Conservation (phyloP, 2,797 vertebrate species). For the Microctenopoma stevenorrisi region DNA sequence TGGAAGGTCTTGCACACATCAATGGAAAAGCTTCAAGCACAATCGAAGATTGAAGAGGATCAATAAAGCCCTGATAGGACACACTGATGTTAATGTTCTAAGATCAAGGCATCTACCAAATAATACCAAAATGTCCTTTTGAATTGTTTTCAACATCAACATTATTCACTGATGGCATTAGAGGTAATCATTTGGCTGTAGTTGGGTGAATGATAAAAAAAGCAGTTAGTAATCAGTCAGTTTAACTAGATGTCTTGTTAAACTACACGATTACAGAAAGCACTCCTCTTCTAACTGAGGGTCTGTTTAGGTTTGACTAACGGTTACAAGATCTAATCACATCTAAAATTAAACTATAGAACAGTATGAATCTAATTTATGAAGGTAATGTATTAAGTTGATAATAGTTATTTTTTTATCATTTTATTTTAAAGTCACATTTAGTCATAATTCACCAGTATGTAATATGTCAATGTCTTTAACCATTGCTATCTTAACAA, state of each 20-base stretch:
- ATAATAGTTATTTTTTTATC: too few relatives aligned
- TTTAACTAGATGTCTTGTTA: too few relatives aligned
- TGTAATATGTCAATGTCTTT: conserved; percentile 14
- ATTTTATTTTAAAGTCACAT: too few relatives aligned
- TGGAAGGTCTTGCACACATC: conserved; percentile 37
- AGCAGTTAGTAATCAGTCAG: too few relatives aligned
- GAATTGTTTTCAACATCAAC: neutral
- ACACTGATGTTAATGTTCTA: neutral
- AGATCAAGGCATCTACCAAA: neutral
- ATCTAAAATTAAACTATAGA: too few relatives aligned
- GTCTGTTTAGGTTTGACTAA: too few relatives aligned
- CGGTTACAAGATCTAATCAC: too few relatives aligned
- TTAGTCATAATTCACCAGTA: conserved; percentile 14
- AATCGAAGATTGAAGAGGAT: conserved; percentile 52
- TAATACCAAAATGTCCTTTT: neutral
- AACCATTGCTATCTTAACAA: conserved; percentile 13
- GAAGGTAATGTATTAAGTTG: too few relatives aligned
- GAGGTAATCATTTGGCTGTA: neutral
- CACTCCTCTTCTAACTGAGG: neutral
- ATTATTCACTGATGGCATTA: neutral
- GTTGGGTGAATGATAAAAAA: neutral
- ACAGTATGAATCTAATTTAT: too few relatives aligned
- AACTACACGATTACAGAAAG: neutral
- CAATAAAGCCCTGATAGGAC: conserved; percentile 42
- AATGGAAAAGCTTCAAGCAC: conserved; percentile 52